Evolutionary conservation across 2,888 invertebrate genomes (phyloP), one percentile per base, ranked within the genome.

Genomic region (Heliconius hortense): DNA sequence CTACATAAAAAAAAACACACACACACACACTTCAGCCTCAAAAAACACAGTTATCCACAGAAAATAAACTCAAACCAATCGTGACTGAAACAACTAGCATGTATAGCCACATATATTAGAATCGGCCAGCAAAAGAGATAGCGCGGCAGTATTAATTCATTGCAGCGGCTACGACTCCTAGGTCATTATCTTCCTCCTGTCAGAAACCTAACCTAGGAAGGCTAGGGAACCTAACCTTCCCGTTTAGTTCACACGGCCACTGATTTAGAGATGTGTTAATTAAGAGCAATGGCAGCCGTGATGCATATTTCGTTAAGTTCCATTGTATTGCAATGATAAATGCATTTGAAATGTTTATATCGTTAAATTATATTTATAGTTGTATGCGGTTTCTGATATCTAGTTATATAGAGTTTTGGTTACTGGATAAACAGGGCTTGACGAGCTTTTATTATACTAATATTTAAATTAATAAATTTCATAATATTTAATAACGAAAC

Each of bases 101-200:
- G 88, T 88, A 88, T 86, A 86, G 79, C 84, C 79, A 81, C 84
- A 85, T 84, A 60, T 15, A 60, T 60, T 60, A 84, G 86, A 86
- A 89, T 86, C 83, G 83, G 84, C 86, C 87, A 84, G 88, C 89
- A 88, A 89, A 90, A 88, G 88, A 92, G 92, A 92, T 91, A 91
- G 87, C 87, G 86, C 85, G 86, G 84, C 88, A 87, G 88, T 89
- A 91, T 91, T 91, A 91, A 93, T 92, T 92, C 92, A 92, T 90
- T 89, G 90, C 81, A 82, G 82, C 79, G 75, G 82, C 79, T 81
- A 85, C 84, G 84, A 78, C 82, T 80, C 82, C 82, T 82, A 83
- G 84, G 85, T 86, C 85, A 86, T 86, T 88, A 88, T 87, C 86
- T 82, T 76, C 76, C 81, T 85, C 84, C 84, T 84, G 85, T 84